Evolutionary conservation across 2,113 vertebrate genomes (phyloP).

Genomic region (Chamaetylas fuelleborni): DNA sequence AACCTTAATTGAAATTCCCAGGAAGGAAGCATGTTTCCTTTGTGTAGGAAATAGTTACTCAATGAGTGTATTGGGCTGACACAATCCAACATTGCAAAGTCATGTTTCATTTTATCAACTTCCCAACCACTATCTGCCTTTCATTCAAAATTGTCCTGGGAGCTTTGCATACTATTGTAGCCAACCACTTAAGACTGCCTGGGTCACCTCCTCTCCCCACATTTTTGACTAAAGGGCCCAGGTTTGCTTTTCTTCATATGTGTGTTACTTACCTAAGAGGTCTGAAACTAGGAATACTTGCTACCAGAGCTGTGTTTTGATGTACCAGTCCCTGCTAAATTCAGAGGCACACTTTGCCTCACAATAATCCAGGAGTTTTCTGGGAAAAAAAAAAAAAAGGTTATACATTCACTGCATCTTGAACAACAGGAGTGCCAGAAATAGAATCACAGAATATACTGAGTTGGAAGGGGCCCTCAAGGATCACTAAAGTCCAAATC

Average conservation of each 20-base stretch:
- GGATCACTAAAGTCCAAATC: background rate
- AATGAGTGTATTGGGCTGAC: background rate
- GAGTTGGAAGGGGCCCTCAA: background rate
- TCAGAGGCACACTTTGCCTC: background rate
- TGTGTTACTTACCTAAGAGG: background rate
- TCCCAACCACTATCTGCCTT: background rate
- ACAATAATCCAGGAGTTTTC: background rate
- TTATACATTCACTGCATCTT: accelerated
- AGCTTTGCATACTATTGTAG: background rate
- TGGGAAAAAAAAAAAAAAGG: background rate
- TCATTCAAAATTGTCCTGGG: background rate
- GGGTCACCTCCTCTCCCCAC: background rate
- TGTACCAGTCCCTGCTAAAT: background rate
- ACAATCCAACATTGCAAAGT: background rate
- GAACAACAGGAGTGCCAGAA: background rate
- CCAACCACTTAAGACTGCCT: background rate
- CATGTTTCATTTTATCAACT: background rate
- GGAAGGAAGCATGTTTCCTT: background rate
- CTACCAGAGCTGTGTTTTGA: background rate
- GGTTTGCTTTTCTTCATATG: background rate
- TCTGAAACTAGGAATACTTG: background rate
- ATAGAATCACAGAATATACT: background rate
- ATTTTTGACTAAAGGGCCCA: background rate
- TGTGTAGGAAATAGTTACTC: background rate
- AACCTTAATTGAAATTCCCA: background rate